phyloP scores from a whole-genome alignment of 2,888 invertebrate genomes.

The Coleophora deauratella region DNA sequence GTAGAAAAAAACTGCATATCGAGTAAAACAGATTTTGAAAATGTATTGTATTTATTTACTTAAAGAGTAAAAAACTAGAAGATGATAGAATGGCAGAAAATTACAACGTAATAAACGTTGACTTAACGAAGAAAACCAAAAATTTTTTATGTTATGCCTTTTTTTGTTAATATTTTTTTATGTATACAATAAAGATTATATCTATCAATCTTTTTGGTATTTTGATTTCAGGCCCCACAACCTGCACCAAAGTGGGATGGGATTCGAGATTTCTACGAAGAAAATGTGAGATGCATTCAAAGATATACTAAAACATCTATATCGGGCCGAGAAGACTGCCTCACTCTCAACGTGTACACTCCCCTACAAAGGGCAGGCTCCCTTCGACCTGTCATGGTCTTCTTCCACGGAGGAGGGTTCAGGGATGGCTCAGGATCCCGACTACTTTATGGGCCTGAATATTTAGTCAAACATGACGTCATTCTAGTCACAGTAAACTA shows the following conservation, averaged over 20 bases:
- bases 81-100: too few relatives aligned
- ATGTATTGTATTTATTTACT: too few relatives aligned
- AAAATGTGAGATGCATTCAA: constrained; percentile 50
- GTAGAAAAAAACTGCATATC: too few relatives aligned
- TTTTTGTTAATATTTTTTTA: too few relatives aligned
- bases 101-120: too few relatives aligned
- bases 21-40: too few relatives aligned
- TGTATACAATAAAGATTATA: too few relatives aligned
- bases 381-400: constrained; percentile 54
- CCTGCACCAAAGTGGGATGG: constrained; percentile 45
- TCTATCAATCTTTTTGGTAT: too few relatives aligned
- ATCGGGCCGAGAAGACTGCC: constrained; percentile 50
- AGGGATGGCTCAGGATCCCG: constrained; percentile 54
- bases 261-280: constrained; percentile 39
- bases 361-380: constrained; percentile 24
- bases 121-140: too few relatives aligned
- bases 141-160: too few relatives aligned
- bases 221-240: constrained; percentile 38
- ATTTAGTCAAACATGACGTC: constrained; percentile 43
- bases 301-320: constrained; percentile 35
- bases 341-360: constrained; percentile 51
- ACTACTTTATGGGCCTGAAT: constrained; percentile 52
- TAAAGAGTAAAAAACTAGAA: too few relatives aligned
- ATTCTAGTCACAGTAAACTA: constrained; percentile 59
- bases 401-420: constrained; percentile 62